Evolutionary conservation across 2,797 vertebrate species (phyloP).

Genomic region (Huso huso): DNA sequence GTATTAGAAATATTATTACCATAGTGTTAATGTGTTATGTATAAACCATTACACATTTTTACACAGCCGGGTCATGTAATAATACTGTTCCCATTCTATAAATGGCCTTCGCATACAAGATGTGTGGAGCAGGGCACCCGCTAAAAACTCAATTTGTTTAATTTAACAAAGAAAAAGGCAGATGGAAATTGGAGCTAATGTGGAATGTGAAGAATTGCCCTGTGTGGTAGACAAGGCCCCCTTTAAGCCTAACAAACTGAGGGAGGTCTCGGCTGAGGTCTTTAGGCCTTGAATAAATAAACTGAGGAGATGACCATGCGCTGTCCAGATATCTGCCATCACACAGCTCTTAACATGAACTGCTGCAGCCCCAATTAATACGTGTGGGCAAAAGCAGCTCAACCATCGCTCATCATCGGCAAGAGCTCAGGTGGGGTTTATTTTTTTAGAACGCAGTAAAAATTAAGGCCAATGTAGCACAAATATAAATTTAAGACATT

Average conservation of each 20-base stretch:
- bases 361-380: slow-evolving; percentile 24
- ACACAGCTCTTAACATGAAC: slow-evolving; percentile 55
- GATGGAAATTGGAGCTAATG: slow-evolving; percentile 69
- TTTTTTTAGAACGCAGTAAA: slow-evolving; percentile 6
- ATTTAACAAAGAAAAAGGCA: slow-evolving; percentile 53
- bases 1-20: not conserved
- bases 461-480: too few species aligned
- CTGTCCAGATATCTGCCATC: slow-evolving; percentile 71
- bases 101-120: slow-evolving; percentile 29
- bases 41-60: slow-evolving; percentile 7
- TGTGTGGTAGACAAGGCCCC: slow-evolving; percentile 66
- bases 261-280: slow-evolving; percentile 73
- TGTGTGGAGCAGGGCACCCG: slow-evolving; percentile 28
- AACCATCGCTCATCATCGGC: slow-evolving; percentile 41
- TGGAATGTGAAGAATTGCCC: slow-evolving; percentile 73
- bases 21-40: not conserved
- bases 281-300: slow-evolving; percentile 78
- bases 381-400: slow-evolving; percentile 46
- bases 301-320: slow-evolving; percentile 68
- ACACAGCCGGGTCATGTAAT: slow-evolving; percentile 14
- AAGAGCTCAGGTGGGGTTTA: slow-evolving; percentile 22
- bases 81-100: not conserved
- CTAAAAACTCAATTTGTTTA: slow-evolving; percentile 31
- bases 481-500: too few species aligned
- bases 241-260: slow-evolving; percentile 77